phyloP scores from a whole-genome alignment of 2,113 vertebrate species.

The Petromus typicus region DNA sequence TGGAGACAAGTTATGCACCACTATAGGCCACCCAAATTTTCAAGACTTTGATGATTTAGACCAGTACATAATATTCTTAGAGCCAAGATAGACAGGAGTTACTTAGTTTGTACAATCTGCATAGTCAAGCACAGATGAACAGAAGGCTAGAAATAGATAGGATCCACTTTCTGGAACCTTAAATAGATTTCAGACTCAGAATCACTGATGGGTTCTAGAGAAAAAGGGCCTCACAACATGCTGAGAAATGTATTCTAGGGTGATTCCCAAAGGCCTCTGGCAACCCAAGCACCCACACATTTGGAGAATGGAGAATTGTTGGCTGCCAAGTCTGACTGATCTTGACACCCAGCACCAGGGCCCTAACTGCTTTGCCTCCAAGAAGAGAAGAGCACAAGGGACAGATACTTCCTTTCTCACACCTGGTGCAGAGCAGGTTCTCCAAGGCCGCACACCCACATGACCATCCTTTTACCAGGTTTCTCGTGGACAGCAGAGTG shows the following conservation, averaged over 20 bases:
- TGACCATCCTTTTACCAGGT: background rate
- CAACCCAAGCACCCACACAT: background rate
- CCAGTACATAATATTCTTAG: background rate
- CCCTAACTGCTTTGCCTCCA: background rate
- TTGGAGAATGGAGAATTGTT: background rate
- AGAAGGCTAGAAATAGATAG: background rate
- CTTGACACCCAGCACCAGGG: background rate
- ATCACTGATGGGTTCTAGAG: background rate
- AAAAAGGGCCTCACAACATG: background rate
- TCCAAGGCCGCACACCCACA: background rate
- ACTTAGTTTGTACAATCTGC: background rate
- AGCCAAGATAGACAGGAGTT: background rate
- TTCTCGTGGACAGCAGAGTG: background rate
- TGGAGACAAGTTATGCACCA: background rate
- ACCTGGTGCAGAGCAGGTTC: background rate
- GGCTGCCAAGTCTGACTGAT: background rate
- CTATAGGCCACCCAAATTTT: background rate
- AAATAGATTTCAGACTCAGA: slow-evolving; percentile 7
- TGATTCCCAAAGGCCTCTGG: background rate
- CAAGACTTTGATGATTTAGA: background rate
- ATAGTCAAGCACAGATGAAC: background rate
- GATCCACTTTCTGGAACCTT: background rate
- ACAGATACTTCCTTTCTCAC: background rate
- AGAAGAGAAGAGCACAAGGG: fast-evolving
- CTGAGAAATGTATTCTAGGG: background rate